Conservation (phyloP, 1,140 invertebrate species). For the Riptortus pedestris region DNA sequence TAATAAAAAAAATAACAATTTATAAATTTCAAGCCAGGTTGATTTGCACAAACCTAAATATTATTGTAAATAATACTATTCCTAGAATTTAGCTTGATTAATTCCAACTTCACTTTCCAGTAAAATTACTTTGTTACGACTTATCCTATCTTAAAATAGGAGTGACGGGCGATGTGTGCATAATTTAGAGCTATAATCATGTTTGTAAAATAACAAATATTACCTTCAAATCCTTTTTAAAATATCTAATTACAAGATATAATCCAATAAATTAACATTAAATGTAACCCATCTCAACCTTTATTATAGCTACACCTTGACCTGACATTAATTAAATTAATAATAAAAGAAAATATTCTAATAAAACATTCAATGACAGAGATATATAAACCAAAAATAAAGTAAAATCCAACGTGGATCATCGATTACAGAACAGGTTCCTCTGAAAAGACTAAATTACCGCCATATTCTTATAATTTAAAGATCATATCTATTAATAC, state of each 20-base stretch:
- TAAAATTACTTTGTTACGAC: conserved; percentile 56
- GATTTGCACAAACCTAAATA: conserved; percentile 38
- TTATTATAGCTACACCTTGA: conserved; percentile 47
- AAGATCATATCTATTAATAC: conserved; percentile 42
- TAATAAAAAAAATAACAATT: conserved; percentile 40
- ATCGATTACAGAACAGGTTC: conserved; percentile 48
- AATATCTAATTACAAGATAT: conserved; percentile 35
- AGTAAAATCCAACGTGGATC: conserved; percentile 43
- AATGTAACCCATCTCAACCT: conserved; percentile 42
- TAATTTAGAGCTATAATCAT: conserved; percentile 37
- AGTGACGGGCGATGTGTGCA: conserved; percentile 59
- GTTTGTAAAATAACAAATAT: conserved; percentile 39
- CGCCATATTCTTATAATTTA: conserved; percentile 47
- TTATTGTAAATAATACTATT: conserved; percentile 44
- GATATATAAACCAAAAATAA: conserved; percentile 44
- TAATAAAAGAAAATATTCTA: conserved; percentile 38
- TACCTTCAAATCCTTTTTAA: conserved; percentile 47
- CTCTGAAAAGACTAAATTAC: conserved; percentile 45
- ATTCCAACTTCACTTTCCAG: conserved; percentile 53
- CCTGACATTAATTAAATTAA: conserved; percentile 39
- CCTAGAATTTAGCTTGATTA: conserved; percentile 42
- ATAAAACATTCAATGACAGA: conserved; percentile 44
- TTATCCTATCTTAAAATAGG: conserved; percentile 40
- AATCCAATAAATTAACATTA: conserved; percentile 37
- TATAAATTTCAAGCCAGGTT: conserved; percentile 38